phyloP scores from a whole-genome alignment of 2,113 vertebrate genomes.

The Notothenia coriiceps region DNA sequence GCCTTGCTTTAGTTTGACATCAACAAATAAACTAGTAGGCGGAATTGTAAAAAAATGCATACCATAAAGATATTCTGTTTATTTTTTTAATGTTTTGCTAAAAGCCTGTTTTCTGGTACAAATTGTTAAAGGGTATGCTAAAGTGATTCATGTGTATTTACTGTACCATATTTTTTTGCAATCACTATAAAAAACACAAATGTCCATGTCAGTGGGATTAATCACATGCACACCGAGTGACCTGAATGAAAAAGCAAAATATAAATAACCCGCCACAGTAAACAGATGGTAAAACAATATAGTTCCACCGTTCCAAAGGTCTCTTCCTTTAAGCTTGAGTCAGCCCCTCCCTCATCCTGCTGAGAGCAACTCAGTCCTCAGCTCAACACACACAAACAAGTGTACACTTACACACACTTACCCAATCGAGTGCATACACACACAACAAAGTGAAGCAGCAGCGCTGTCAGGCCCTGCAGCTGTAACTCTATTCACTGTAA shows the following conservation, averaged over 20 bases:
- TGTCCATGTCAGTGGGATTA: background rate
- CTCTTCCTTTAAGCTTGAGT: conserved; percentile 7
- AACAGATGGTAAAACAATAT: conserved; percentile 9
- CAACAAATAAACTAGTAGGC: background rate
- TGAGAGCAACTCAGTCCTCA: conserved; percentile 47
- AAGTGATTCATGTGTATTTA: background rate
- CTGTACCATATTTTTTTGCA: background rate
- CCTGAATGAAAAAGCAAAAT: background rate
- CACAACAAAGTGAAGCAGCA: conserved; percentile 51
- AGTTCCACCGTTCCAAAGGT: background rate
- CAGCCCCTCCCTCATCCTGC: conserved; percentile 34
- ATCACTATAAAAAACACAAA: background rate
- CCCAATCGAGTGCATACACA: conserved; percentile 2
- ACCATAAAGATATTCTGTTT: background rate
- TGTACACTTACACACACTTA: background rate
- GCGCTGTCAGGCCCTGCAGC: conserved; percentile 58
- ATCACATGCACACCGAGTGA: background rate
- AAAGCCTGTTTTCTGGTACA: background rate
- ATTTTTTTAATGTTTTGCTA: background rate
- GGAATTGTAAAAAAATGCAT: background rate
- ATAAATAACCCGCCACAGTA: background rate
- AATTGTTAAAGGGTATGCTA: background rate
- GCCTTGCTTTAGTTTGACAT: background rate
- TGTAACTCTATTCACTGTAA: conserved; percentile 65
- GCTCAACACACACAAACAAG: conserved; percentile 52